phyloP scores from a whole-genome alignment of 30 jellyfish, hydroid and myxozoan genomes.

The Haliclystus octoradiatus region DNA sequence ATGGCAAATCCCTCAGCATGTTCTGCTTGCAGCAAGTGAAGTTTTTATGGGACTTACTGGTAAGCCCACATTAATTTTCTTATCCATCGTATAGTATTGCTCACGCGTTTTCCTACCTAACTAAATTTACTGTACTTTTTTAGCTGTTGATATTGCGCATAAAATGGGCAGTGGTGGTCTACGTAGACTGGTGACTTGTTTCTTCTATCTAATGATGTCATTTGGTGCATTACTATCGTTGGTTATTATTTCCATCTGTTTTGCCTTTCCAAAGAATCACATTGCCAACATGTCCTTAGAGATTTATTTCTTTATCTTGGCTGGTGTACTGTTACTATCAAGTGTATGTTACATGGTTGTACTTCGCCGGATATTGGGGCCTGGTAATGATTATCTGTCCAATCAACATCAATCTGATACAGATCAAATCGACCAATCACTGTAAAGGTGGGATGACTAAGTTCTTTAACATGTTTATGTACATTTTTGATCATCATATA shows the following conservation, averaged over 20 bases:
- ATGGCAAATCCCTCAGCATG: conserved; percentile 32
- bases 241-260: conserved; percentile 17
- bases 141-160: conserved; percentile 35
- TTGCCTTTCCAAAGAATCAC: conserved; percentile 7
- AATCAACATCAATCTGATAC: too few species aligned
- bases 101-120: neutral
- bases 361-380: too few species aligned
- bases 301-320: neutral
- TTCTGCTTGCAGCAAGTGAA: conserved; percentile 30
- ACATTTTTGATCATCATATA: too few species aligned
- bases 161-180: conserved; percentile 27
- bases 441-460: too few species aligned
- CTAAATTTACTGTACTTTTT: neutral
- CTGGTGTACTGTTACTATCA: neutral
- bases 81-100: too few species aligned
- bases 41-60: conserved; percentile 31
- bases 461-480: too few species aligned
- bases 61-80: neutral
- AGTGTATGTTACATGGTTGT: neutral
- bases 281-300: neutral
- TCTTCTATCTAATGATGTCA: conserved; percentile 21
- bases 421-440: too few species aligned
- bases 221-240: conserved; percentile 32
- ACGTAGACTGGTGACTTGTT: conserved; percentile 21
- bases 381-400: too few species aligned